A percentile compares a stretch with the other conserved stretches of the same genome.
These are phyloP conservation scores for Apostichopus leukothele DNA, from an alignment of 53 echinoderm and acorn worm species.

Conservation along the genomic window DNA sequence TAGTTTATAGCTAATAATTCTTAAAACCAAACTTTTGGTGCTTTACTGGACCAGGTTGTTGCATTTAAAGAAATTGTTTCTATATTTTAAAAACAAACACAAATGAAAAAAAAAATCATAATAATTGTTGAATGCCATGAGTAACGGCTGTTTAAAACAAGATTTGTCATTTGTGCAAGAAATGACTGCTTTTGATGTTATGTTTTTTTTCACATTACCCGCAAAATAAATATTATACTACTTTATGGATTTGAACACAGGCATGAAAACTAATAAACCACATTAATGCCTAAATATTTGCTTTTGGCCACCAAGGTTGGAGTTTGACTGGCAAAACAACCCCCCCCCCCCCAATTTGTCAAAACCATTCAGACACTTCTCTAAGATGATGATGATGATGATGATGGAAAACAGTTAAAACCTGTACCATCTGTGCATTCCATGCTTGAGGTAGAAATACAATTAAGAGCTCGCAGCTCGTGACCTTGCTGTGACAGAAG, in stretches of 20 bases:
- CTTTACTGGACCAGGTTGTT: too few species aligned
- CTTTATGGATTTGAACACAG: not conserved
- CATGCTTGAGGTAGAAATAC: constrained; percentile 22
- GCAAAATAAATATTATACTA: not conserved
- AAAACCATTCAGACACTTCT: not conserved
- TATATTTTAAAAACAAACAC: too few species aligned
- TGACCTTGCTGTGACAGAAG: constrained; percentile 24
- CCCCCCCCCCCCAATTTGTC: not conserved
- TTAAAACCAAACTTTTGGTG: too few species aligned
- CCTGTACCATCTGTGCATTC: constrained; percentile 17
- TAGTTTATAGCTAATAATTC: too few species aligned
- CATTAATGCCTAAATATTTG: not conserved
- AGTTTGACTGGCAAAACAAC: not conserved
- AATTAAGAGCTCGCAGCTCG: not conserved
- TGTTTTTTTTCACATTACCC: too few species aligned
- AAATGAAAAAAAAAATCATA: too few species aligned
- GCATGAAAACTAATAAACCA: not conserved
- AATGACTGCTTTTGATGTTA: too few species aligned
- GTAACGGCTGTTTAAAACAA: too few species aligned
- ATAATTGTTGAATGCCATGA: too few species aligned
- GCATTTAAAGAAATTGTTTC: too few species aligned
- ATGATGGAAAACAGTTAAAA: not conserved
- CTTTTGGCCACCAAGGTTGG: not conserved
- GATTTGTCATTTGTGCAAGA: too few species aligned
- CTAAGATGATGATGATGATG: not conserved